Evolutionary conservation across 2,888 invertebrate species (phyloP), one percentile per base, ranked within the genome.

Genomic region (Nephrotoma flavescens): DNA sequence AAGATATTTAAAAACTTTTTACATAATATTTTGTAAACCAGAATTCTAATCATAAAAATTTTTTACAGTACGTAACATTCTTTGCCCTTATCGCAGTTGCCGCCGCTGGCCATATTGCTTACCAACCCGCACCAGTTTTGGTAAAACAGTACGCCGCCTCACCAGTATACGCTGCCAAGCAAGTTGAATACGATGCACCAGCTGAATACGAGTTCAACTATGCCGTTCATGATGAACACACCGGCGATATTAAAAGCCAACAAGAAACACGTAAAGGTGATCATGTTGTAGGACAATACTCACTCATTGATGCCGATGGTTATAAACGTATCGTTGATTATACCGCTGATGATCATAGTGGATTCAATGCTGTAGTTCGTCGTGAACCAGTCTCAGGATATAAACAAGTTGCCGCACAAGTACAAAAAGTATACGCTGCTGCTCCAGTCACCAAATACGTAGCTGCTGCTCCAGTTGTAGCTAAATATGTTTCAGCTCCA

Each of bases 321-420:
- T 92, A 91, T 88, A 91, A 92, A 88, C 91, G 93, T 87, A 92
- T 91, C 84, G 93, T 93, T 57, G 92, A 93, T 88, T 93, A 93
- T 89, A 92, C 92, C 86, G 93, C 93, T 85, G 93, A 93, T 89
- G 91, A 92, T 42, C 92, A 92, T 88, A 92, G 92, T 88, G 93
- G 93, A 86, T 93, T 93, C 91, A 93, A 93, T 89, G 93, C 93
- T 42, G 91, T 93, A 45, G 93, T 93, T 4, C 92, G 92, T 88
- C 93, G 92, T 87, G 93, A 93, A 88, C 92, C 92, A 0, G 89
- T 91, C 41, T 91, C 90, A 3, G 91, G 91, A 0, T 90, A 91
- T 11, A 91, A 91, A 87, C 88, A 89, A 41, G 89, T 90, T 86
- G 90, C 91, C 12, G 87, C 87, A 87, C 71, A 31, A 71, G 71